These are phyloP conservation scores for Heliconius aoede DNA, from an alignment of 2,888 invertebrate species.

Conservation along the genomic window DNA sequence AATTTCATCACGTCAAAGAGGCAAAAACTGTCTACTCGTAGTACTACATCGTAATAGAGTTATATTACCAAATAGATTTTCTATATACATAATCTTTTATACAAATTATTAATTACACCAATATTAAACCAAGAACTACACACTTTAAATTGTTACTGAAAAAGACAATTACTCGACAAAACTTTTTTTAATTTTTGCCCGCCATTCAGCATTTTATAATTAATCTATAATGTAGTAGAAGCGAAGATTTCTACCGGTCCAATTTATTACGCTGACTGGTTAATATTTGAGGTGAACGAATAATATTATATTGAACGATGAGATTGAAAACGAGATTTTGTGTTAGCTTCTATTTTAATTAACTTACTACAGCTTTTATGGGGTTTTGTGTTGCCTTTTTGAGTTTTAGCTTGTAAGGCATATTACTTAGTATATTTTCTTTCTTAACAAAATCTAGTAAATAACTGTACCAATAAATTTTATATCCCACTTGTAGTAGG, in stretches of 20 bases:
- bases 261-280: constrained; percentile 24
- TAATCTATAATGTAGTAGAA: constrained; percentile 23
- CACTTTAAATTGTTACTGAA: not conserved
- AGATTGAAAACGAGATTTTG: not conserved
- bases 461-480: too few species aligned
- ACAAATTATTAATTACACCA: not conserved
- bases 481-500: too few species aligned
- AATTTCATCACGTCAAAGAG: too few species aligned
- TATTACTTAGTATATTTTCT: not conserved
- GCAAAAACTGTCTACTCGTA: too few species aligned
- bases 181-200: not conserved
- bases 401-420: not conserved
- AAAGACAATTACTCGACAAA: not conserved
- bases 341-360: constrained; percentile 14
- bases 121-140: not conserved
- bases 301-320: constrained; percentile 17
- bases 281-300: constrained; percentile 15
- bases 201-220: constrained; percentile 27
- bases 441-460: not conserved
- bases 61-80: too few species aligned
- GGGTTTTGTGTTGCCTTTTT: not conserved
- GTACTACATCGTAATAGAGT: too few species aligned
- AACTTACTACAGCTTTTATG: constrained; percentile 13
- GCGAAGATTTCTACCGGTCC: constrained; percentile 1
- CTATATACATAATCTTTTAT: not conserved